Conservation (phyloP, 2,797 vertebrate genomes). For the Muraenolepis orangiensis region DNA sequence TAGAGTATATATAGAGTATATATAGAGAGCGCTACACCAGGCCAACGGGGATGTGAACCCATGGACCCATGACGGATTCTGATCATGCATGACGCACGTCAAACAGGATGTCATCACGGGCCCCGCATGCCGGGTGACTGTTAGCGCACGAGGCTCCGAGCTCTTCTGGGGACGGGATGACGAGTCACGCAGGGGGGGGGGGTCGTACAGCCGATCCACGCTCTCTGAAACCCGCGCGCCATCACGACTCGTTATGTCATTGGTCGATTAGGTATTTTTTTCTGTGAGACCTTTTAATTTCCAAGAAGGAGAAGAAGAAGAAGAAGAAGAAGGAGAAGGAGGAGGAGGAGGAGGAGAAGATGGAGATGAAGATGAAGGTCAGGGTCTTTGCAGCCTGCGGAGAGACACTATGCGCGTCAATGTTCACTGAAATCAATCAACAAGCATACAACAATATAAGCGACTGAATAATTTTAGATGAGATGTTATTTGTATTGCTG, state of each 20-base stretch:
- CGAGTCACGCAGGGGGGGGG: not conserved
- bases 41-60: not conserved
- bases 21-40: not conserved
- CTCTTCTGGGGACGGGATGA: not conserved
- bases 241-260: no score
- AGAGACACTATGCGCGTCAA: not conserved
- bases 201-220: no score
- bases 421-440: not conserved
- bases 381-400: not conserved
- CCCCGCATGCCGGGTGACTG: not conserved
- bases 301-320: not conserved
- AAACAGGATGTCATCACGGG: not conserved
- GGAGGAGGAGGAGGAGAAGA: no score
- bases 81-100: not conserved
- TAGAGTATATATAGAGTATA: no score
- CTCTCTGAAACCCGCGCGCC: not conserved
- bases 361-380: no score
- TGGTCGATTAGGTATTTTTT: not conserved
- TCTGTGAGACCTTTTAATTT: not conserved
- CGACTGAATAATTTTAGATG: no score
- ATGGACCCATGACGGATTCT: not conserved
- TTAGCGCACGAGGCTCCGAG: not conserved
- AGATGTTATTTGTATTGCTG: not conserved
- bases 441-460: not conserved
- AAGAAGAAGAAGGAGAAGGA: no score